Conservation (phyloP, 2,888 invertebrate species). For the Chironomus tentans region DNA sequence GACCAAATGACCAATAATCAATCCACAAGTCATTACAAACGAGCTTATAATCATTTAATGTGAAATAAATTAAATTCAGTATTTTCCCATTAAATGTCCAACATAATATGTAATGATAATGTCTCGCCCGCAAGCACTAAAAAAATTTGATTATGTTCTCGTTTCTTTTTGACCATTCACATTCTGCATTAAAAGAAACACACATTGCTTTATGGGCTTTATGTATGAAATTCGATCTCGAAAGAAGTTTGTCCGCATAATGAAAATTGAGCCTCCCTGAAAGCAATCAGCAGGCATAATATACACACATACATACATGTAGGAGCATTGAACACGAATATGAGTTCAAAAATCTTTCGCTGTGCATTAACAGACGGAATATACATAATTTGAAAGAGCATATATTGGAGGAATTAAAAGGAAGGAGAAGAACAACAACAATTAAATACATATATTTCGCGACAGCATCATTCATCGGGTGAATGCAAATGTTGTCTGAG, state of each 20-base stretch:
- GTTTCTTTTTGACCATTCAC: neutral
- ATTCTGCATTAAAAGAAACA: neutral
- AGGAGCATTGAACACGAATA: neutral
- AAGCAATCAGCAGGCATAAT: no score
- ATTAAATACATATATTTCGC: neutral
- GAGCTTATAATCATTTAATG: no score
- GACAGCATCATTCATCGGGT: neutral
- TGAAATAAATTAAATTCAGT: no score
- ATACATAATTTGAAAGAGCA: neutral
- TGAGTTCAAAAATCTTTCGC: neutral
- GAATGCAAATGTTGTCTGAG: slow-evolving; percentile 2
- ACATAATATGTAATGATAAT: no score
- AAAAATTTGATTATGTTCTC: no score
- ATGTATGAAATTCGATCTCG: neutral
- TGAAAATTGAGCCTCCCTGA: neutral
- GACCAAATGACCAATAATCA: no score
- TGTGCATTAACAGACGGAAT: neutral
- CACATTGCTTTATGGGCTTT: no score
- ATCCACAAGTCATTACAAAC: no score
- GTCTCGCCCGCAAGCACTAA: no score
- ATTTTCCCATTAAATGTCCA: no score
- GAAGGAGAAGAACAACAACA: neutral
- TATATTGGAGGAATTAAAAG: neutral
- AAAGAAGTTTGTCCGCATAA: neutral
- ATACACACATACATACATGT: no score